Evolutionary conservation across 2,888 invertebrate species (phyloP), one percentile per base, ranked within the genome.

Genomic region (Metellina segmentata): DNA sequence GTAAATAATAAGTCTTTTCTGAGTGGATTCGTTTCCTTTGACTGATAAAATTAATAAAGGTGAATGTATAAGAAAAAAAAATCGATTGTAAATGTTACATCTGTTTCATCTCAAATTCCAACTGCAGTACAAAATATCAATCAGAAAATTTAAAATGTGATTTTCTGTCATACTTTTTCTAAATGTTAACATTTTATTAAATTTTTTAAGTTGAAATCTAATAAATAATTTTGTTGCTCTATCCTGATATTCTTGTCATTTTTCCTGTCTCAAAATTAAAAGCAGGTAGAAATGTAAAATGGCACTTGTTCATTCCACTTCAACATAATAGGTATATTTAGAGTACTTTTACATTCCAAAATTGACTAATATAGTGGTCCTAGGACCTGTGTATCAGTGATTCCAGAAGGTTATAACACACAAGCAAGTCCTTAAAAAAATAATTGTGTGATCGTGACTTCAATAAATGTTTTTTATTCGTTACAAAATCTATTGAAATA

Each of bases 151-250:
- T 72, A 71, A 61, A 61, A 49, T 71, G 16, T 19, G 51, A 34
- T 72, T 52, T 71, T 69, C 16, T 82, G 72, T 72, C 51, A 81
- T 81, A 81, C 70, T 78, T 78, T 49, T 78, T 78, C 78, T 78
- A 78, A 78, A 52, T 78, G 52, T 52, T 53, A 78, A 78, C 51
- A 78, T 52, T 75, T 75, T 78, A 78, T 53, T 78, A 78, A 78
- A 78, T 78, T 78, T 75, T 78, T 78, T 78, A 78, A 78, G 51
- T 78, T 78, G 52, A n/a, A 52, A 78, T 51, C 78, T 78, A 78
- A 78, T 78, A 78, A 78, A 78, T n/a, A 52, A 52, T 78, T 78
- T 78, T 78, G 78, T 78, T 78, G 78, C 78, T 78, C 78, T 78
- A 78, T 19, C 52, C 34, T 51, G 78, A 51, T 51, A 51, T 49